Conservation (phyloP, 2,888 invertebrate genomes). For the Doris montereyensis region DNA sequence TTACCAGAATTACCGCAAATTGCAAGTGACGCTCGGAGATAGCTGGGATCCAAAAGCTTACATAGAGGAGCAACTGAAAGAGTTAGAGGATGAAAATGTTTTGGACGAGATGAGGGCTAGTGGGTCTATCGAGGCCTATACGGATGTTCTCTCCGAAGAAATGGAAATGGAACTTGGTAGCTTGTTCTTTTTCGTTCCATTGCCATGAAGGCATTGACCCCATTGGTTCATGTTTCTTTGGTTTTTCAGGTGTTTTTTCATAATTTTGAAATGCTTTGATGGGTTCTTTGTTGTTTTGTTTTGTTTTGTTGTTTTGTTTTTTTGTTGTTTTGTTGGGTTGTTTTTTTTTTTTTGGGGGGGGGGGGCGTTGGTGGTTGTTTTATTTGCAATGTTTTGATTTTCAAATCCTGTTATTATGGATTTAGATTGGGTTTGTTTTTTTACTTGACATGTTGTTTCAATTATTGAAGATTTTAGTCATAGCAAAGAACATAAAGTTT, state of each 20-base stretch:
- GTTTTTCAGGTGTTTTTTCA: no score
- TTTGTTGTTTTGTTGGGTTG: background rate
- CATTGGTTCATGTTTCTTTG: no score
- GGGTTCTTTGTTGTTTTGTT: background rate
- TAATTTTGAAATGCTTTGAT: no score
- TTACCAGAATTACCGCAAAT: constrained; percentile 31
- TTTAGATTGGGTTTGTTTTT: background rate
- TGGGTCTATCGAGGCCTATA: background rate
- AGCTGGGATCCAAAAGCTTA: no score
- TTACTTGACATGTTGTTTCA: constrained; percentile 15
- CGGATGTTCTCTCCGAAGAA: background rate
- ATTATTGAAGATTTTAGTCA: constrained; percentile 44
- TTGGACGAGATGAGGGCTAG: background rate
- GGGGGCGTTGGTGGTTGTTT: no score
- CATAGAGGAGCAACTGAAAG: no score
- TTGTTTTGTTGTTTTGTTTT: background rate
- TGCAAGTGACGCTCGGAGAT: constrained; percentile 5
- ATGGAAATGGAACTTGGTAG: no score
- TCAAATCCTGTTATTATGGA: background rate
- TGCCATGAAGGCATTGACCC: no score
- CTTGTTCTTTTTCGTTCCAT: no score
- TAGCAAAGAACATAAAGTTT: no score
- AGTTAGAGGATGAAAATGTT: background rate
- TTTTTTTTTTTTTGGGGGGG: no score
- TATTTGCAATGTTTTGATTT: no score